phyloP scores from a whole-genome alignment of 2,113 vertebrate genomes.

The Brachionichthys hirsutus region DNA sequence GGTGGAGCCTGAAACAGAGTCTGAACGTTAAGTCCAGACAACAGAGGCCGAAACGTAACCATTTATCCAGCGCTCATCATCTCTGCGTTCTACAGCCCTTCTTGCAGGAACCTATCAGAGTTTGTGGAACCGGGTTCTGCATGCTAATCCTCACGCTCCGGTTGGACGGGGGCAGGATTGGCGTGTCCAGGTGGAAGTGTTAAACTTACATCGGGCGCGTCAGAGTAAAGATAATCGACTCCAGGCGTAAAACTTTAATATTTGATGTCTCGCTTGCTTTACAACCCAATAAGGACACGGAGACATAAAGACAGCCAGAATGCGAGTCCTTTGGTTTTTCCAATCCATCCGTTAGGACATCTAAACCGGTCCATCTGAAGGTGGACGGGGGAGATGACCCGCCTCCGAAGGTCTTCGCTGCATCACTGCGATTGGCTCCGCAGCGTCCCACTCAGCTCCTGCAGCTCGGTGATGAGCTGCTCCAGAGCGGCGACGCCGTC shows the following conservation, averaged over 20 bases:
- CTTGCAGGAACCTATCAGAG: too few relatives aligned
- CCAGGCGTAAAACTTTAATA: conserved; percentile 4
- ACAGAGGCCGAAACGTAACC: too few relatives aligned
- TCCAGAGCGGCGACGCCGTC: conserved; percentile 80
- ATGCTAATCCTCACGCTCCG: too few relatives aligned
- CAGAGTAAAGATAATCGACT: not conserved
- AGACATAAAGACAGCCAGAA: conserved; percentile 16
- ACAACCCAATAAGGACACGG: not conserved
- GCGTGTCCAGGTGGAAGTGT: too few relatives aligned
- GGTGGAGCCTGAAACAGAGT: too few relatives aligned
- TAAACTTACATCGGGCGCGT: too few relatives aligned
- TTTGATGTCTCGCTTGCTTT: conserved; percentile 7
- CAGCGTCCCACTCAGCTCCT: conserved; percentile 82
- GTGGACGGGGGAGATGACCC: not conserved
- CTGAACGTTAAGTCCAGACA: too few relatives aligned
- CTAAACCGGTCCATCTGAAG: not conserved
- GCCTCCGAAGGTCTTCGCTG: too few relatives aligned
- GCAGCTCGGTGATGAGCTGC: conserved; percentile 79
- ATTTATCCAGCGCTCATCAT: too few relatives aligned
- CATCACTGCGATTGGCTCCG: conserved; percentile 76
- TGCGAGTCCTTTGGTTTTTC: conserved; percentile 2
- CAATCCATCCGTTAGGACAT: not conserved
- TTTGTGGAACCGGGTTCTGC: too few relatives aligned
- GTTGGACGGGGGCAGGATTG: too few relatives aligned
- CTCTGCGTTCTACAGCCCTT: too few relatives aligned